phyloP scores from a whole-genome alignment of 2,113 vertebrate species.

The Egretta garzetta region DNA sequence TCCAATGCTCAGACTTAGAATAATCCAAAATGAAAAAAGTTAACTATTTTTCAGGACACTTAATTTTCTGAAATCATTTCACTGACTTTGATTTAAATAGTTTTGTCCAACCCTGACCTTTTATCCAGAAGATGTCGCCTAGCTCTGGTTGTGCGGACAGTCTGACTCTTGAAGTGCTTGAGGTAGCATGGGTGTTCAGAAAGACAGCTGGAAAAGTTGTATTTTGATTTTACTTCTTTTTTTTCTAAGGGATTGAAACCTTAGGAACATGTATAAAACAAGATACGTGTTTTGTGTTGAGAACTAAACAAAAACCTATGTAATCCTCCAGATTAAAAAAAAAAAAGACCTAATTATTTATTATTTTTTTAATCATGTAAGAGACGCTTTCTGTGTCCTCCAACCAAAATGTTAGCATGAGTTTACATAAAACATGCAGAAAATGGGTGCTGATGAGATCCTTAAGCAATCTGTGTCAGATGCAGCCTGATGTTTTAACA shows the following conservation, averaged over 20 bases:
- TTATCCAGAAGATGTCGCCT: background rate
- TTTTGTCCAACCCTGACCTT: background rate
- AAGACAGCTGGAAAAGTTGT: background rate
- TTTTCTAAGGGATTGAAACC: background rate
- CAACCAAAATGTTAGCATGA: background rate
- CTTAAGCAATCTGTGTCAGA: background rate
- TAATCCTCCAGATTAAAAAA: background rate
- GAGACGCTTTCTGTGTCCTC: background rate
- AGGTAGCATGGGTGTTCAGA: background rate
- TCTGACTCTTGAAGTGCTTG: background rate
- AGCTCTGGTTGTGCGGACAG: background rate
- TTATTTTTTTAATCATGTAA: background rate
- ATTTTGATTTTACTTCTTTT: background rate
- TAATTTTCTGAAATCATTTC: background rate
- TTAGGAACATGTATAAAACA: background rate
- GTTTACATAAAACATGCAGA: background rate
- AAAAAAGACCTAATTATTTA: background rate
- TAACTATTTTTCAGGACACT: background rate
- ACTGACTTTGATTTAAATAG: background rate
- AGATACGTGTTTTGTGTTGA: background rate
- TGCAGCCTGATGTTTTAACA: background rate
- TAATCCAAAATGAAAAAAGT: background rate
- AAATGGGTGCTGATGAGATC: background rate
- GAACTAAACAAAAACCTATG: background rate
- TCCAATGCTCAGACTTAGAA: background rate